Conservation (phyloP, 2,888 invertebrate genomes). For the Tuberolachnus salignus region DNA sequence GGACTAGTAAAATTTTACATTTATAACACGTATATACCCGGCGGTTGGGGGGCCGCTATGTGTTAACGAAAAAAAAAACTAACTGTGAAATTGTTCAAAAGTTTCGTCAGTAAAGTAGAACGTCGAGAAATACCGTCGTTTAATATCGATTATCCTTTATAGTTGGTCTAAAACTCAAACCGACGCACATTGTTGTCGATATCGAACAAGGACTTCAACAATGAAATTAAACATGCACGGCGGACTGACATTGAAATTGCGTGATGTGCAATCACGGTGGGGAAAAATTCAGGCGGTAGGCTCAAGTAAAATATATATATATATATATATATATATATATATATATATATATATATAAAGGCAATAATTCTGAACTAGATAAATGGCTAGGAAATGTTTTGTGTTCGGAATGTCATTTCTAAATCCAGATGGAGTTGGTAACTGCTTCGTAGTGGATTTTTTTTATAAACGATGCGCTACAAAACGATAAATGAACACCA, state of each 20-base stretch:
- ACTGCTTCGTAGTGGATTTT: not conserved
- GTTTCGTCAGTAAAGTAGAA: too few species aligned
- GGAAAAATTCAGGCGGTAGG: not conserved
- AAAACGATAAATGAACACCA: not conserved
- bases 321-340: too few species aligned
- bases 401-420: not conserved
- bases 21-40: too few species aligned
- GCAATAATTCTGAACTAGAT: not conserved
- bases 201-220: not conserved
- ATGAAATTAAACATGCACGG: not conserved
- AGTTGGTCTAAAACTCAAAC: not conserved
- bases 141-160: conserved; percentile 7
- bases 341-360: too few species aligned
- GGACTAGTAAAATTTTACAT: too few species aligned
- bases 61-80: too few species aligned
- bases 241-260: not conserved
- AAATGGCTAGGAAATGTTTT: not conserved
- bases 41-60: too few species aligned
- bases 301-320: not conserved
- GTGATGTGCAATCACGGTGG: not conserved
- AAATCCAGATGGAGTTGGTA: not conserved
- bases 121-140: too few species aligned
- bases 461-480: not conserved
- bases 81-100: too few species aligned
- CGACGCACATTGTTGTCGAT: not conserved